Evolutionary conservation across 2,888 invertebrate species (phyloP).

Genomic region (Apodemia zela): DNA sequence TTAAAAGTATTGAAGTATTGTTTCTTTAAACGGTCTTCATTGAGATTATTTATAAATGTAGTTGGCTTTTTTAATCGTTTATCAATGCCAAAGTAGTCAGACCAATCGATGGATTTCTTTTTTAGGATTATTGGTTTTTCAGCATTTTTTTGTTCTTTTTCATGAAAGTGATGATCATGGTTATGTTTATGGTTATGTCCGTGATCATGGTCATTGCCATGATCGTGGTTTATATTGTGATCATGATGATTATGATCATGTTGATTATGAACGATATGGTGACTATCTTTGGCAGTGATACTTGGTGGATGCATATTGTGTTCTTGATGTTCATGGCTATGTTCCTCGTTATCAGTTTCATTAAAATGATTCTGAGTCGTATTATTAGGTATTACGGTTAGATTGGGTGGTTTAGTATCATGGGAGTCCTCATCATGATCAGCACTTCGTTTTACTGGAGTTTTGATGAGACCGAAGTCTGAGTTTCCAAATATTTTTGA

Average conservation of each 20-base stretch:
- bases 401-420: conserved; percentile 63
- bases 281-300: conserved; percentile 27
- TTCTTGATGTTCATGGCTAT: conserved; percentile 58
- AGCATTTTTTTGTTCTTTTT: conserved; percentile 39
- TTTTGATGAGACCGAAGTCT: conserved; percentile 62
- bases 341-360: conserved; percentile 43
- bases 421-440: conserved; percentile 54
- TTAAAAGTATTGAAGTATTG: conserved; percentile 69
- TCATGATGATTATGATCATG: too few species aligned
- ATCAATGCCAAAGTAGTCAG: conserved; percentile 92
- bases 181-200: conserved; percentile 28
- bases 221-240: conserved; percentile 29
- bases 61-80: conserved; percentile 85
- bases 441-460: conserved; percentile 77
- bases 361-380: conserved; percentile 47
- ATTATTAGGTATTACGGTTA: conserved; percentile 49
- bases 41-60: conserved; percentile 52
- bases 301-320: conserved; percentile 31
- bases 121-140: conserved; percentile 80
- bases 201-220: conserved; percentile 35
- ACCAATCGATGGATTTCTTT: conserved; percentile 93
- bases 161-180: conserved; percentile 34
- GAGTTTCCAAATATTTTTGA: conserved; percentile 83
- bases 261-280: conserved; percentile 43
- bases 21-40: conserved; percentile 66